Conservation (phyloP, 2,888 invertebrate species). For the Nudaria mundana region DNA sequence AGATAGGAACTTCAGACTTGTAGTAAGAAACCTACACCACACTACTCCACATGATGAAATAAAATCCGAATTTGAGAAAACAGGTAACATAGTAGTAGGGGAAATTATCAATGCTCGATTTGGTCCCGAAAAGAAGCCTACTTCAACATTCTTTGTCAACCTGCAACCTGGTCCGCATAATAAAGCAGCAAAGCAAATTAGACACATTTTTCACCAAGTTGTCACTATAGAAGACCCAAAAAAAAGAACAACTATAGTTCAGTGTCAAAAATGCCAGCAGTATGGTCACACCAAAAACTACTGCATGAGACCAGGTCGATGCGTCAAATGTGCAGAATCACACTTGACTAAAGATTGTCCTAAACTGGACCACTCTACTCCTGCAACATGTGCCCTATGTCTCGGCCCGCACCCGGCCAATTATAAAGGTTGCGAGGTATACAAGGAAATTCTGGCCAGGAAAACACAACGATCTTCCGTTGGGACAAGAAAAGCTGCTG, state of each 20-base stretch:
- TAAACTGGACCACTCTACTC: background rate
- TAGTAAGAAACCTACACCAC: slow-evolving; percentile 13
- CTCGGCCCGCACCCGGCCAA: background rate
- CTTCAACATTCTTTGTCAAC: slow-evolving; percentile 2
- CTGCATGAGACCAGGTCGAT: slow-evolving; percentile 21
- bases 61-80: background rate
- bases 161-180: background rate
- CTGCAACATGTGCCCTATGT: background rate
- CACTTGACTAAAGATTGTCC: background rate
- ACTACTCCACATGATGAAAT: background rate
- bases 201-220: background rate
- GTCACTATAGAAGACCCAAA: background rate
- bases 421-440: background rate
- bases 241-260: slow-evolving; percentile 12
- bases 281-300: slow-evolving; percentile 26
- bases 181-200: background rate
- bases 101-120: no score
- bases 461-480: no score
- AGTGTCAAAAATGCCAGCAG: slow-evolving; percentile 24
- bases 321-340: background rate
- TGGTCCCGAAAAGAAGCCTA: background rate
- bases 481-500: no score
- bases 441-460: background rate
- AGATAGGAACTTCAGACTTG: slow-evolving; percentile 4
- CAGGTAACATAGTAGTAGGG: background rate